Evolutionary conservation across 2,888 invertebrate species (phyloP), one percentile per base, ranked within the genome.

Genomic region (Baronia brevicornis): DNA sequence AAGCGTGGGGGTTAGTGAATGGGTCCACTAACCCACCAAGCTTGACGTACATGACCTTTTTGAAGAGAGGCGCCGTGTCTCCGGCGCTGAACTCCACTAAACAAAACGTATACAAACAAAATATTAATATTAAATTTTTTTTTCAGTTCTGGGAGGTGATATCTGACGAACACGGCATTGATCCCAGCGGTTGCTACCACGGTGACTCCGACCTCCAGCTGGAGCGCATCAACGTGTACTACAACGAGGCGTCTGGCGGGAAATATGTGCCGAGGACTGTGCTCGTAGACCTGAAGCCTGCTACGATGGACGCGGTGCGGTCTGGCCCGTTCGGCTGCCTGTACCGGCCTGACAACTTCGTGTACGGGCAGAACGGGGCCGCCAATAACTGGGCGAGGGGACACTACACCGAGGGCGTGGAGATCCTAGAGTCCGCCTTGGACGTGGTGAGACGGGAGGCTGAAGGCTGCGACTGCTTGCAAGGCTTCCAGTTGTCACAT

Each of bases 401-500:
- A n/a, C 95, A 96, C 60, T 96, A 96, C 77, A 96, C 96, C 9
- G 96, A 96, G 77, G 96, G 96, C n/a, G 95, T 88, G 33, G 96
- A 91, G 75, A 87, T 91, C 56, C 91, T 89, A 28, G 97, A 95
- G 71, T 90, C 95, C 8, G 90, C 91, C 0, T 72, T 94, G 28
- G 94, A 94, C 58, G 93, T 93, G 0, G 88, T 93, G 12, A 85
- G 94, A 35, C 91, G 92, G 61, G 94, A 94, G 71, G 93, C 91
- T 27, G 95, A 97, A 77, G 88, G 94, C 71, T 91, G 97, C 74
- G 97, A 98, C 67, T 97, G 97, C 51, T 86, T 93, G 14, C 93
- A 93, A 87, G 95, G 95, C 24, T 94, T 93, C 66, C 94, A 94
- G 62, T 66, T 94, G 47, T 89, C 93, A 2, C 94, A 94, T 59